Conservation (phyloP, 2,888 invertebrate species). For the Bugula neritina region DNA sequence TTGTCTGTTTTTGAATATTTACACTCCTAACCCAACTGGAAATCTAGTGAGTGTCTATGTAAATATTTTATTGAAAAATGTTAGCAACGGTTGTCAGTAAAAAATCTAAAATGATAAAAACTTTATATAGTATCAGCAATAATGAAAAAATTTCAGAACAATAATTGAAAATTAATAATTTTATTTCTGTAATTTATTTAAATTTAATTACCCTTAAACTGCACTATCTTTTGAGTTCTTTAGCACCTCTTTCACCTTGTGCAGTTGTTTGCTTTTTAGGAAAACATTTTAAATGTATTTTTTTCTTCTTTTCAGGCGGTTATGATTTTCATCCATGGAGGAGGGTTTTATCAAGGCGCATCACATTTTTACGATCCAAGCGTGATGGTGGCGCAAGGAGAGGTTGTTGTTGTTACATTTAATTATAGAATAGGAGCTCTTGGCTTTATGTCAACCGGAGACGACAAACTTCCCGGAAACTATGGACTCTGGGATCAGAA, state of each 20-base stretch:
- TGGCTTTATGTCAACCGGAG: conserved; percentile 37
- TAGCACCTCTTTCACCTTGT: too few relatives aligned
- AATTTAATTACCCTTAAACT: too few relatives aligned
- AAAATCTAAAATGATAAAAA: too few relatives aligned
- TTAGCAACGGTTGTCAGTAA: too few relatives aligned
- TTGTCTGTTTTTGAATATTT: conserved; percentile 31
- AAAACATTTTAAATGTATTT: too few relatives aligned
- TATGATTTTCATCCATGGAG: conserved; percentile 30
- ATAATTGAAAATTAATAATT: too few relatives aligned
- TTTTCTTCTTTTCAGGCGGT: conserved; percentile 27
- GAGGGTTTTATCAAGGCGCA: conserved; percentile 25
- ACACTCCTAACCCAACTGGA: conserved; percentile 14
- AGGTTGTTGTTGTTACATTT: conserved; percentile 35
- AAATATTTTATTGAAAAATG: too few relatives aligned
- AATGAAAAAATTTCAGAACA: too few relatives aligned
- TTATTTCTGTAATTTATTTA: too few relatives aligned
- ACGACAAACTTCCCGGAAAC: conserved; percentile 36
- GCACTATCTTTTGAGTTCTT: too few relatives aligned
- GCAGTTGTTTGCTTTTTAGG: too few relatives aligned
- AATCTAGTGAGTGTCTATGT: conserved; percentile 6
- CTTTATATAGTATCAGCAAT: too few relatives aligned
- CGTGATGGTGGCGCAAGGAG: conserved; percentile 31
- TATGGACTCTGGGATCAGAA: conserved; percentile 38
- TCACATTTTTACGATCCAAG: conserved; percentile 6
- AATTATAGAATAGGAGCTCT: conserved; percentile 37